A percentile compares a stretch with the other conserved stretches of the same genome.
phyloP scores from a whole-genome alignment of 2,888 invertebrate genomes.

The Spodoptera littoralis region DNA sequence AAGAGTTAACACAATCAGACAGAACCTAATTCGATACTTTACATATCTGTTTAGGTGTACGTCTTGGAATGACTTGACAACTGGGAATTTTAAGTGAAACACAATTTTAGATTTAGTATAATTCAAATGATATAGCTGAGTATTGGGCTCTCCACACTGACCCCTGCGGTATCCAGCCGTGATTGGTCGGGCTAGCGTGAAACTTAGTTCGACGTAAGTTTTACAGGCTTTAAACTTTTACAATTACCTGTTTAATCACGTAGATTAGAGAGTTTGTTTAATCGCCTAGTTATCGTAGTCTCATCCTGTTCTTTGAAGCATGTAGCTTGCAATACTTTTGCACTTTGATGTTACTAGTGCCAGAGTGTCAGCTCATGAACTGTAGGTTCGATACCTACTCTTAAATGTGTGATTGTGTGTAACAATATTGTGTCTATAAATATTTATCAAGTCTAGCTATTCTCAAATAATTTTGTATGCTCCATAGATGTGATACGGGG shows the following conservation, averaged over 20 bases:
- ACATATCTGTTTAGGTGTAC: constrained; percentile 46
- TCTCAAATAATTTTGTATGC: constrained; percentile 44
- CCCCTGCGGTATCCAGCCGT: constrained; percentile 19
- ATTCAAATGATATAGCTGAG: constrained; percentile 11
- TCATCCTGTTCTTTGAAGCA: too few species aligned
- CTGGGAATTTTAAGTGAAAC: constrained; percentile 16
- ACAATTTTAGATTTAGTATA: constrained; percentile 17
- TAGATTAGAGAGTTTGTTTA: constrained; percentile 11
- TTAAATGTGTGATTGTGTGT: too few species aligned
- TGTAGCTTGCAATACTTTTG: too few species aligned
- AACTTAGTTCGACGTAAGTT: constrained; percentile 39
- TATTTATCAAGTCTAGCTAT: constrained; percentile 16
- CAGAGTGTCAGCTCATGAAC: too few species aligned
- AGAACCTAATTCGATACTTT: constrained; percentile 36
- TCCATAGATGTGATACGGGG: constrained; percentile 52
- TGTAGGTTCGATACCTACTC: too few species aligned
- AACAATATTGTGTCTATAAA: too few species aligned
- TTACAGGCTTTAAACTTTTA: constrained; percentile 12
- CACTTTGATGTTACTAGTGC: too few species aligned
- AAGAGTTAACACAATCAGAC: neutral
- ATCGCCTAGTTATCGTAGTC: too few species aligned
- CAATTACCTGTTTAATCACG: constrained; percentile 4
- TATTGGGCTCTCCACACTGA: constrained; percentile 8
- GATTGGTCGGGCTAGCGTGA: constrained; percentile 10
- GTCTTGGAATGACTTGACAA: constrained; percentile 34